Conservation (phyloP, 2,888 invertebrate genomes). For the Hermaeophaga mercurialis region DNA sequence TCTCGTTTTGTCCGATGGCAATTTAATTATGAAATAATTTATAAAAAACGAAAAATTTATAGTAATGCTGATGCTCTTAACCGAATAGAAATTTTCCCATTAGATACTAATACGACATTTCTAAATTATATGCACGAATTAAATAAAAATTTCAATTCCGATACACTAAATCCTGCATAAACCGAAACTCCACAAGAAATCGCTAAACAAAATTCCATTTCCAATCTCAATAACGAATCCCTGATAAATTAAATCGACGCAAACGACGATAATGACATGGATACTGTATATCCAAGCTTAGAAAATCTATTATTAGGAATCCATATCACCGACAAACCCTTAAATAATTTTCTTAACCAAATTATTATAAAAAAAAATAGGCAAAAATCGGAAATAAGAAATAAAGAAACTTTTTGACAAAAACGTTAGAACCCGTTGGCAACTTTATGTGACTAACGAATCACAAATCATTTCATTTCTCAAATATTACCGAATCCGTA, state of each 20-base stretch:
- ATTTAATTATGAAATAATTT: not conserved
- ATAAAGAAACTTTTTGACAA: no score
- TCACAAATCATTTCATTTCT: conserved; percentile 9
- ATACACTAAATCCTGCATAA: not conserved
- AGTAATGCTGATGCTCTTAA: not conserved
- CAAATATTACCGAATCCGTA: conserved; percentile 14
- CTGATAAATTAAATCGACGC: not conserved
- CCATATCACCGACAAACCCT: conserved; percentile 3
- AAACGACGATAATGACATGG: conserved; percentile 9
- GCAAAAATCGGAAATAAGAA: not conserved
- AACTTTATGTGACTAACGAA: not conserved
- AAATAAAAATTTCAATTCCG: not conserved
- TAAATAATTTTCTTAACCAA: conserved; percentile 17
- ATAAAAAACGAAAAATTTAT: not conserved
- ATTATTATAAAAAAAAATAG: conserved; percentile 11
- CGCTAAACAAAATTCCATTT: no score
- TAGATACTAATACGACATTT: not conserved
- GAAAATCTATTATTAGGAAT: conserved; percentile 21
- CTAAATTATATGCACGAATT: not conserved
- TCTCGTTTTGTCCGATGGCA: not conserved
- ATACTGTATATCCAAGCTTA: conserved; percentile 5
- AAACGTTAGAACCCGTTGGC: not conserved
- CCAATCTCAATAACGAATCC: not conserved
- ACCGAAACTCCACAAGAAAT: not conserved
- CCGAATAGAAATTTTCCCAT: not conserved